These are phyloP conservation scores for Rhyacichthys aspro DNA, from an alignment of 2,797 vertebrate genomes.

Conservation along the genomic window DNA sequence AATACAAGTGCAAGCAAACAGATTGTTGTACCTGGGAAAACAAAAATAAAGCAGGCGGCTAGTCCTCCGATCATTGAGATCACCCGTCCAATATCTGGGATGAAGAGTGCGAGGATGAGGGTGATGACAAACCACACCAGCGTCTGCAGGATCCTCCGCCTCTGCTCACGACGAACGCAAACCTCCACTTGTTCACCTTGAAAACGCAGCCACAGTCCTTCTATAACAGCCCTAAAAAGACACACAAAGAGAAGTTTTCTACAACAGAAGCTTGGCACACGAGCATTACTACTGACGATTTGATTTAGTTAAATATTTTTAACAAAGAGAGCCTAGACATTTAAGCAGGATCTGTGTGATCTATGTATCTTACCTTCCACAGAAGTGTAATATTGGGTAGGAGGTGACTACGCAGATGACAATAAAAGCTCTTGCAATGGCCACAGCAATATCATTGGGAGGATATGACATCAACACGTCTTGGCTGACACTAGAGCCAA, in stretches of 20 bases:
- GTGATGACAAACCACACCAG: conserved; percentile 91
- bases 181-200: conserved; percentile 89
- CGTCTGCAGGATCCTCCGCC: conserved; percentile 89
- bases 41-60: conserved; percentile 96
- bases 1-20: background rate
- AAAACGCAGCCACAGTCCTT: conserved; percentile 95
- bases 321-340: background rate
- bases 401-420: conserved; percentile 94
- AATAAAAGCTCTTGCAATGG: conserved; percentile 93
- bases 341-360: background rate
- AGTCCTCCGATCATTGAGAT: conserved; percentile 95
- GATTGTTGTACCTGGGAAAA: conserved; percentile 86
- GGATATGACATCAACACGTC: conserved; percentile 96
- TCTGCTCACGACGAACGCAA: conserved; percentile 86
- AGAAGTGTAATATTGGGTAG: conserved; percentile 98
- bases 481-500: conserved; percentile 88
- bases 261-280: background rate
- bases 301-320: background rate
- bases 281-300: too few relatives aligned
- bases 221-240: conserved; percentile 88
- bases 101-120: conserved; percentile 93
- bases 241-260: background rate
- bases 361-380: conserved; percentile 84
- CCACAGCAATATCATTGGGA: conserved; percentile 88
- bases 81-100: conserved; percentile 94